A percentile compares a stretch with the other conserved stretches of the same genome.
These are phyloP conservation scores for Caenorhabditis sulstoni DNA, from an alignment of 2,888 invertebrate genomes.

Conservation along the genomic window DNA sequence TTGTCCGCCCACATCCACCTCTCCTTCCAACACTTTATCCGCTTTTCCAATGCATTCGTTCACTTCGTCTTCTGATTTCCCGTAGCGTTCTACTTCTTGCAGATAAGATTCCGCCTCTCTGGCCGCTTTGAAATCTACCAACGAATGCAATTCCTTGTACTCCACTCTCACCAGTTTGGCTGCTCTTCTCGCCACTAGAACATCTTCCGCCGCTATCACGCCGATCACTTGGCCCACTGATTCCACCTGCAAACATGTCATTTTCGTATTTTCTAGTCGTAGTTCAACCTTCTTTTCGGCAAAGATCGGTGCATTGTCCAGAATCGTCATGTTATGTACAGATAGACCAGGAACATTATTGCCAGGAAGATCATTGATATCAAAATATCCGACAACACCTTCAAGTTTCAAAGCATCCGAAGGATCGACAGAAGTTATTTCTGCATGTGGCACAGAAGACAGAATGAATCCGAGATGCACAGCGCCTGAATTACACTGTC, in stretches of 20 bases:
- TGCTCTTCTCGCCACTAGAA: constrained; percentile 88
- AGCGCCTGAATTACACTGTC: constrained; percentile 47
- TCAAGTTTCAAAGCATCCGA: constrained; percentile 86
- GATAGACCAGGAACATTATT: constrained; percentile 41
- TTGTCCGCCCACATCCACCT: constrained; percentile 77
- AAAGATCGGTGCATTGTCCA: constrained; percentile 90
- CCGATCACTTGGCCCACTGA: constrained; percentile 81
- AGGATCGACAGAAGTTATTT: constrained; percentile 87
- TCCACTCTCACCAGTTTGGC: constrained; percentile 88
- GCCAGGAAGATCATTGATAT: constrained; percentile 80
- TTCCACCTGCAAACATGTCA: constrained; percentile 83
- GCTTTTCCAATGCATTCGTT: constrained; percentile 47
- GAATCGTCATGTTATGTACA: constrained; percentile 58
- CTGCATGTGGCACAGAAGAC: constrained; percentile 90
- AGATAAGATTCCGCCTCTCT: constrained; percentile 56
- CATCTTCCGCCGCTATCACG: constrained; percentile 84
- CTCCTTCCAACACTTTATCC: constrained; percentile 54
- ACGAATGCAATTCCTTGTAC: constrained; percentile 90
- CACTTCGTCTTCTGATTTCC: constrained; percentile 53
- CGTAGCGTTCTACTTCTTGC: neutral
- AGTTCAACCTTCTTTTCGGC: constrained; percentile 85
- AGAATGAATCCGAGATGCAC: constrained; percentile 87
- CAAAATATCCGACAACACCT: constrained; percentile 89
- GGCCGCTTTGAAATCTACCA: constrained; percentile 86
- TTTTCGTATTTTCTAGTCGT: neutral